These are phyloP conservation scores for Drosophila mayaguana DNA, from an alignment of 2,888 invertebrate genomes.

Conservation along the genomic window DNA sequence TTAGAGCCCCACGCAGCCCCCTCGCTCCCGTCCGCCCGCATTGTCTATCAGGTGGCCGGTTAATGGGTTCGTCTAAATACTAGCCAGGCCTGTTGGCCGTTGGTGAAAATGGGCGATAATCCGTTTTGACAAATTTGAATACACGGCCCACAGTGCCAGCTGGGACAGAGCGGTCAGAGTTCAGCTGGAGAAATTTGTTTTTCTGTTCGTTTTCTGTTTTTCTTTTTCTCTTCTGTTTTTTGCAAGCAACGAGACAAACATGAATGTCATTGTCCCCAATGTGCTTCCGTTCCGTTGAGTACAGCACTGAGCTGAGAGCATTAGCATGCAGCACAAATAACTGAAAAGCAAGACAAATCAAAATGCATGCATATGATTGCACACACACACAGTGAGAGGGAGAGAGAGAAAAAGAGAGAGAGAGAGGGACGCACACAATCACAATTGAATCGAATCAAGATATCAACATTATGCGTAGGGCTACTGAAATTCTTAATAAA, in stretches of 20 bases:
- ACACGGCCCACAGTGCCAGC: constrained; percentile 52
- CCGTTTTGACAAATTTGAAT: constrained; percentile 82
- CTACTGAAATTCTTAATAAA: constrained; percentile 83
- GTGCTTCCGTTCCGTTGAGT: constrained; percentile 57
- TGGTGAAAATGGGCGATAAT: constrained; percentile 81
- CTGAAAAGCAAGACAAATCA: constrained; percentile 75
- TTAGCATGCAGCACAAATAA: constrained; percentile 74
- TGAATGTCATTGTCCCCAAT: constrained; percentile 62
- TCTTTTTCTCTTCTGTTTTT: background rate
- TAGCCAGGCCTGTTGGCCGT: constrained; percentile 47
- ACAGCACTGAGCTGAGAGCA: constrained; percentile 45
- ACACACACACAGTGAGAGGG: constrained; percentile 8
- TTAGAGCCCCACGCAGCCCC: background rate
- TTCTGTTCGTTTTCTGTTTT: background rate
- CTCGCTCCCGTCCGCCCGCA: constrained; percentile 9
- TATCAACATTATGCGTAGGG: constrained; percentile 66
- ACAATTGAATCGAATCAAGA: constrained; percentile 74
- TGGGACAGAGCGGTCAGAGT: constrained; percentile 52
- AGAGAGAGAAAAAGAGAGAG: background rate
- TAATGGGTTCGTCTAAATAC: constrained; percentile 81
- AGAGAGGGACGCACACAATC: constrained; percentile 34
- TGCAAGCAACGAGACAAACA: constrained; percentile 27
- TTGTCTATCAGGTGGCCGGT: constrained; percentile 46
- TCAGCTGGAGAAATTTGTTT: constrained; percentile 49
- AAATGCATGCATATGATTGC: constrained; percentile 71